Base-by-base conservation (phyloP, 2,888 invertebrate species). In the Tinea trinotella region DNA sequence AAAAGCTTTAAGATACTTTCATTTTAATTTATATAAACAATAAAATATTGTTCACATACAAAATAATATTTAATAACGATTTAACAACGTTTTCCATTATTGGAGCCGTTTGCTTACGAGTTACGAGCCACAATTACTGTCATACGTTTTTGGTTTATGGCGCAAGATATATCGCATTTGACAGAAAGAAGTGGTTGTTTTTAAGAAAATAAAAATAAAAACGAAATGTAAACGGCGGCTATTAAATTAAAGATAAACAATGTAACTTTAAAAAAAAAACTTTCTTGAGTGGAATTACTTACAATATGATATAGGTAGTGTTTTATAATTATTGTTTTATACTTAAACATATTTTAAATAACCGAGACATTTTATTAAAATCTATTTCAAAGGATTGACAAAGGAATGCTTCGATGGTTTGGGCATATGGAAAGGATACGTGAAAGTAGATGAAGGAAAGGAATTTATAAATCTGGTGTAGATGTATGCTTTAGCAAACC, bases 61-160 rank as follows among this genome's bases (percentile, higher is more conserved):
- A 15, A 40, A 40, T 7, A 40, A 40, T 40, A 40, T 40, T 40
- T 13, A 40, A 40, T 40, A 40, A 40, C 40, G 40, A 15, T 15
- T 40, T 40, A 40, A 40, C 40, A 40, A 40, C 13, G n/a, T 40
- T 40, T 40, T 13, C 40, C 13, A 40, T 40, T 40, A 40, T 40
- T 15, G 10, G 6, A n/a, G 13, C 40, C n/a, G 40, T 13, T n/a
- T 13, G 13, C 40, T 40, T 15, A 15, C 40, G n/a, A 40, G 10
- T 40, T 40, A 40, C 40, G 5, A 46, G 7, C n/a, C 17, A 19
- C 46, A 46, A 46, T 46, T 46, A 46, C 46, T 46, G 46, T 46
- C 46, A 46, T 46, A 19, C 46, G 19, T 19, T 46, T 46, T 46
- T 46, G 17, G 46, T 46, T 46, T 46, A 46, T 19, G 19, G 19